Conservation (phyloP, 2,113 vertebrate species). For the Ciconia stormi region DNA sequence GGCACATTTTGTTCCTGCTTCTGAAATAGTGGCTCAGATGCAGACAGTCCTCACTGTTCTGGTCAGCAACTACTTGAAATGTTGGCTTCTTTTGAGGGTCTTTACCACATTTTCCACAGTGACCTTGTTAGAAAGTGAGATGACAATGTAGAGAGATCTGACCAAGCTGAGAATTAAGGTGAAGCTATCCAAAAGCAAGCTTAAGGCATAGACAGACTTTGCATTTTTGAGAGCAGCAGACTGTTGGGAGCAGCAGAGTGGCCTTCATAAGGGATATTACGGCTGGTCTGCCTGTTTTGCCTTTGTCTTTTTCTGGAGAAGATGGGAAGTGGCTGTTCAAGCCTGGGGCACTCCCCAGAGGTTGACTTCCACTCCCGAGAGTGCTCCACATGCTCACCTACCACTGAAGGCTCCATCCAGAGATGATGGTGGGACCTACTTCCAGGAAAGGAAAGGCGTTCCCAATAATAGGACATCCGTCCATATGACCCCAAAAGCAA, state of each 20-base stretch:
- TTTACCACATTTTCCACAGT: not conserved
- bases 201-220: not conserved
- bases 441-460: not conserved
- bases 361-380: not conserved
- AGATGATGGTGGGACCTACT: not conserved
- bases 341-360: not conserved
- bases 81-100: not conserved
- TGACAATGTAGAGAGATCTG: not conserved
- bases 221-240: not conserved
- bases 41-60: not conserved
- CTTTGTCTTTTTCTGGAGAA: not conserved
- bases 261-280: not conserved
- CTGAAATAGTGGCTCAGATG: not conserved
- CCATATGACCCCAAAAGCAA: not conserved
- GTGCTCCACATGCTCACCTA: not conserved
- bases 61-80: not conserved
- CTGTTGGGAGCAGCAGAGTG: not conserved
- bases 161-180: not conserved
- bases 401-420: not conserved
- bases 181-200: not conserved
- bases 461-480: not conserved
- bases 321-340: not conserved
- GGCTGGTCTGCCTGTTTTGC: not conserved
- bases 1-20: not conserved
- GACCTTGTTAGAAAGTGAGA: not conserved